Evolutionary conservation across 2,113 vertebrate species (phyloP).

Genomic region (Channa maculata): DNA sequence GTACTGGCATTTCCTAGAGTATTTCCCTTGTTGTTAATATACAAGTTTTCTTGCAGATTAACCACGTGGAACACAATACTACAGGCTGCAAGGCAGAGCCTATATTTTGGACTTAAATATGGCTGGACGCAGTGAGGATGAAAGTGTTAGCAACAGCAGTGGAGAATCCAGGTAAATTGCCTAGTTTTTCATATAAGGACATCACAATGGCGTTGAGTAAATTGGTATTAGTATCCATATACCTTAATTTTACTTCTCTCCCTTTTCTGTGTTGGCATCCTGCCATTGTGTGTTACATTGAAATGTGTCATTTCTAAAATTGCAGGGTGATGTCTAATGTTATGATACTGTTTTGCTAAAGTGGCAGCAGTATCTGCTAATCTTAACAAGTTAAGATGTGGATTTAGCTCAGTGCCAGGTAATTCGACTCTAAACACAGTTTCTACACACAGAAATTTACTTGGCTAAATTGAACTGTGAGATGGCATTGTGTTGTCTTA

Average conservation of each 20-base stretch:
- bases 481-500: too few relatives aligned
- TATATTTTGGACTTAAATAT: constrained; percentile 81
- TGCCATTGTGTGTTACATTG: neutral
- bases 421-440: too few relatives aligned
- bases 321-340: neutral
- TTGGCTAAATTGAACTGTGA: too few relatives aligned
- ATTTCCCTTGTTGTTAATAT: neutral
- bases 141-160: constrained; percentile 95
- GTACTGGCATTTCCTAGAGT: neutral
- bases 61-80: constrained; percentile 32
- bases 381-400: too few relatives aligned
- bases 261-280: neutral
- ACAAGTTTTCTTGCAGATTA: constrained; percentile 40
- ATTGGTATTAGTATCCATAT: too few relatives aligned
- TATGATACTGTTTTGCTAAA: too few relatives aligned
- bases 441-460: too few relatives aligned
- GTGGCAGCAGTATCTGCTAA: too few relatives aligned
- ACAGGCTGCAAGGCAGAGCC: constrained; percentile 42
- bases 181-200: neutral
- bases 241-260: neutral
- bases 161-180: constrained; percentile 93
- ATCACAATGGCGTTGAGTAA: too few relatives aligned
- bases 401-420: too few relatives aligned
- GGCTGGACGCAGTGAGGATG: constrained; percentile 97
- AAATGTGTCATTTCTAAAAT: neutral